Percentiles rank a stretch among this genome's conserved stretches.
Evolutionary conservation across 1,140 invertebrate species (phyloP).

Genomic region (Scaptomyza pallida): DNA sequence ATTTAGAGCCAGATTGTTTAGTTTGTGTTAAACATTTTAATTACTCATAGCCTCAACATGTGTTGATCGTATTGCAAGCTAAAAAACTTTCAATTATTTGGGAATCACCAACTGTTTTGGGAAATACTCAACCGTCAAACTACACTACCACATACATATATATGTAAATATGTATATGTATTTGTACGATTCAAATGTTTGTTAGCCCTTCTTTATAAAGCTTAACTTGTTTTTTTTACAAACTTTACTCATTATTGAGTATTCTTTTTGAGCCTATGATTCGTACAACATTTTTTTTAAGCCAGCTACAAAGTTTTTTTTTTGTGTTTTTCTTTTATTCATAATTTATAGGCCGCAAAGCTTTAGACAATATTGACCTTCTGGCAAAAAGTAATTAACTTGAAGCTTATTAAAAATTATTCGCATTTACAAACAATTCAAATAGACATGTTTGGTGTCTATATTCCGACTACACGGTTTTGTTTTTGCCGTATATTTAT

Average conservation of each 20-base stretch:
- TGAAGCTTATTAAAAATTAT: conserved; percentile 25
- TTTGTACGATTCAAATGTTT: background rate
- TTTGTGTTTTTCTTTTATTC: conserved; percentile 1
- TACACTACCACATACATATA: too few relatives aligned
- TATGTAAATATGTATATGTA: too few relatives aligned
- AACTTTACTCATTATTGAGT: conserved; percentile 3
- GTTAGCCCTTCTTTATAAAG: background rate
- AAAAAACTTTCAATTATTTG: too few relatives aligned
- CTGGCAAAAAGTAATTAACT: conserved; percentile 33
- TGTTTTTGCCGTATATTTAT: conserved; percentile 12
- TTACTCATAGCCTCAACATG: too few relatives aligned
- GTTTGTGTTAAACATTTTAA: too few relatives aligned
- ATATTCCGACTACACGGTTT: conserved; percentile 17
- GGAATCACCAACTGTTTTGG: too few relatives aligned
- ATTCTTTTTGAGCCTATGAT: conserved; percentile 28
- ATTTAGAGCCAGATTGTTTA: too few relatives aligned
- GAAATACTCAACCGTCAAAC: too few relatives aligned
- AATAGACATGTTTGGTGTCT: background rate
- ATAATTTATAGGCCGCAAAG: conserved; percentile 22
- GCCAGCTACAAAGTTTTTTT: background rate
- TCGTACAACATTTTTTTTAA: conserved; percentile 4
- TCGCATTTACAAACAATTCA: conserved; percentile 35
- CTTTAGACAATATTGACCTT: conserved; percentile 19
- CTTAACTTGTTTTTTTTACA: background rate
- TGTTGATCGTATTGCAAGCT: too few relatives aligned